Evolutionary conservation across 2,888 invertebrate genomes (phyloP).

Genomic region (Phyllotreta cruciferae): DNA sequence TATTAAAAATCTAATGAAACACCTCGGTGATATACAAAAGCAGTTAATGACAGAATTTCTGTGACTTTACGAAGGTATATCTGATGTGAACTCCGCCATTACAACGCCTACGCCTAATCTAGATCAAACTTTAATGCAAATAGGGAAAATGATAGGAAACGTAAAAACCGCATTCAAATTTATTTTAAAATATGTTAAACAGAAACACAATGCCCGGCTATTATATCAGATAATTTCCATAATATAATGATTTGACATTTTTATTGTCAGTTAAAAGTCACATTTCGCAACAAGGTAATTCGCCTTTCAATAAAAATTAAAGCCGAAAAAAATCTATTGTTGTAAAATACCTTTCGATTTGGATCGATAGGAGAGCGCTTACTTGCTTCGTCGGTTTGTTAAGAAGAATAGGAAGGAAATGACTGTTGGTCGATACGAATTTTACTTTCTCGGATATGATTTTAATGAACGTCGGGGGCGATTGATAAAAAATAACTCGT

Average conservation of each 20-base stretch:
- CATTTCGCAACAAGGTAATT: conserved; percentile 14
- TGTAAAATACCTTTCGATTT: conserved; percentile 11
- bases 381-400: neutral
- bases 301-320: conserved; percentile 13
- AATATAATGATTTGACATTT: conserved; percentile 16
- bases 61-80: too few species aligned
- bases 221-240: conserved; percentile 4
- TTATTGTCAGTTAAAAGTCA: conserved; percentile 8
- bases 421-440: neutral
- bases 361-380: conserved; percentile 3
- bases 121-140: too few species aligned
- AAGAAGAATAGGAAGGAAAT: conserved; percentile 16
- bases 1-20: too few species aligned
- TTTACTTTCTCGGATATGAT: conserved; percentile 7
- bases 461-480: neutral
- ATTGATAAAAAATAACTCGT: neutral
- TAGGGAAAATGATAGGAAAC: too few species aligned
- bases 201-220: conserved; percentile 8
- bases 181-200: conserved; percentile 12
- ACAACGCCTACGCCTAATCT: too few species aligned
- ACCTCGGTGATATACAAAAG: too few species aligned
- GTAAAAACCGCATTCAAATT: conserved; percentile 11
- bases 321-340: conserved; percentile 10
- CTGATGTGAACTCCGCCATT: too few species aligned
- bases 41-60: too few species aligned